phyloP scores from a whole-genome alignment of 2,797 vertebrate genomes.

The Sebastes minor region DNA sequence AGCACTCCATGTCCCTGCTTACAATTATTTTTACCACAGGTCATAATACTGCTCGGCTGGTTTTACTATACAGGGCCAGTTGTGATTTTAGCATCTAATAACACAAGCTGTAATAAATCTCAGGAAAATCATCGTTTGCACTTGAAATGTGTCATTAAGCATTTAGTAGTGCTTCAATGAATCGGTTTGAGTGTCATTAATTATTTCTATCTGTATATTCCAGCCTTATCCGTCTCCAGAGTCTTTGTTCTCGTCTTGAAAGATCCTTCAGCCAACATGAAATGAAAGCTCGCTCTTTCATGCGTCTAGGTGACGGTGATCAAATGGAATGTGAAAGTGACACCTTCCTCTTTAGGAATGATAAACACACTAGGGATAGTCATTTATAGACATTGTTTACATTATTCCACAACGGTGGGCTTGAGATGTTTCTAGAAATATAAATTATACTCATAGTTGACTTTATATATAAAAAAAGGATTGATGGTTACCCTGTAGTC shows the following conservation, averaged over 20 bases:
- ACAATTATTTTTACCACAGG: background rate
- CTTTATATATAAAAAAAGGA: background rate
- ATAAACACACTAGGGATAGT: slow-evolving; percentile 36
- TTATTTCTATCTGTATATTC: slow-evolving; percentile 48
- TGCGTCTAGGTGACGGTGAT: slow-evolving; percentile 55
- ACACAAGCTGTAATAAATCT: slow-evolving; percentile 15
- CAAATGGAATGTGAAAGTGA: slow-evolving; percentile 68
- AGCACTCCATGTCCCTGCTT: background rate
- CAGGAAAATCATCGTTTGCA: background rate
- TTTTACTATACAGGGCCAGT: background rate
- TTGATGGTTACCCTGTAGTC: slow-evolving; percentile 92
- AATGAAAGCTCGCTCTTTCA: slow-evolving; percentile 55
- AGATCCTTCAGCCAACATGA: slow-evolving; percentile 56
- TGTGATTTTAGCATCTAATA: slow-evolving; percentile 1
- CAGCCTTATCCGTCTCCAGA: slow-evolving; percentile 25
- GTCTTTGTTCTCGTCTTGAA: slow-evolving; percentile 67
- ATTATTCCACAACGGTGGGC: slow-evolving; percentile 20
- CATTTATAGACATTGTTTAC: slow-evolving; percentile 52
- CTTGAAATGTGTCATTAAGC: slow-evolving; percentile 18
- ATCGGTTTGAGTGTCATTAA: slow-evolving; percentile 43
- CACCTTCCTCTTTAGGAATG: slow-evolving; percentile 38
- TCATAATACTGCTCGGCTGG: background rate
- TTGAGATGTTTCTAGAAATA: slow-evolving; percentile 2
- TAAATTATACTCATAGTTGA: background rate
- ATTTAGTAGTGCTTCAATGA: slow-evolving; percentile 21